Conservation (phyloP, 2,113 vertebrate species). For the Leucopsar rothschildi region DNA sequence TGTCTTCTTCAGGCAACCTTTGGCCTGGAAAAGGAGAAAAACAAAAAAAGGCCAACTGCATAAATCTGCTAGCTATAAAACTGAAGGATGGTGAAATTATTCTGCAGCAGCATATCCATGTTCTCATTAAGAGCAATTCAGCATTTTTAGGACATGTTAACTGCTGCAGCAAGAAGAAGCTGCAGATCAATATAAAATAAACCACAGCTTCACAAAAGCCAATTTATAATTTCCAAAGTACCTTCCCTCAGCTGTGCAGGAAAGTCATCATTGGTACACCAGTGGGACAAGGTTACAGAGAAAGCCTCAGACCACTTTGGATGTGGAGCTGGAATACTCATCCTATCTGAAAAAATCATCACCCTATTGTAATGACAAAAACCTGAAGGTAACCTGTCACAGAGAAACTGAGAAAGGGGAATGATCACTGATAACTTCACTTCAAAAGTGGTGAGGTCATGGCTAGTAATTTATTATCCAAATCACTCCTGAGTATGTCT, state of each 20-base stretch:
- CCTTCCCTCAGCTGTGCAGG: background rate
- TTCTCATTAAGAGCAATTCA: conserved; percentile 38
- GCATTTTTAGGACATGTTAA: conserved; percentile 38
- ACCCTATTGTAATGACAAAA: background rate
- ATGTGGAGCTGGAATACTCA: background rate
- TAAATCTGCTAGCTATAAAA: conserved; percentile 37
- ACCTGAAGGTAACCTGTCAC: background rate
- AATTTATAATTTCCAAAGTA: conserved; percentile 5
- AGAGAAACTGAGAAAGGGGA: background rate
- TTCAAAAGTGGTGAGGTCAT: background rate
- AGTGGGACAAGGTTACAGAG: background rate
- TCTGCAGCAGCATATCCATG: background rate
- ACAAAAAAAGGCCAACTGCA: background rate
- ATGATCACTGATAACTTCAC: background rate
- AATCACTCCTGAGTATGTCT: background rate
- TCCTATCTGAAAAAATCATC: background rate
- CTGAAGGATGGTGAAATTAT: conserved; percentile 19
- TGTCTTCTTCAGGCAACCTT: background rate
- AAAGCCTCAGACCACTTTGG: background rate
- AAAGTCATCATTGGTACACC: accelerated
- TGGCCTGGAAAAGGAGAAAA: background rate
- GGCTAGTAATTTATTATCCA: background rate
- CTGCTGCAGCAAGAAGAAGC: background rate
- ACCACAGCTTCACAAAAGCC: background rate
- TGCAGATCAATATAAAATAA: conserved; percentile 24